Evolutionary conservation across 2,888 invertebrate genomes (phyloP).

Genomic region (Acrobasis repandana): DNA sequence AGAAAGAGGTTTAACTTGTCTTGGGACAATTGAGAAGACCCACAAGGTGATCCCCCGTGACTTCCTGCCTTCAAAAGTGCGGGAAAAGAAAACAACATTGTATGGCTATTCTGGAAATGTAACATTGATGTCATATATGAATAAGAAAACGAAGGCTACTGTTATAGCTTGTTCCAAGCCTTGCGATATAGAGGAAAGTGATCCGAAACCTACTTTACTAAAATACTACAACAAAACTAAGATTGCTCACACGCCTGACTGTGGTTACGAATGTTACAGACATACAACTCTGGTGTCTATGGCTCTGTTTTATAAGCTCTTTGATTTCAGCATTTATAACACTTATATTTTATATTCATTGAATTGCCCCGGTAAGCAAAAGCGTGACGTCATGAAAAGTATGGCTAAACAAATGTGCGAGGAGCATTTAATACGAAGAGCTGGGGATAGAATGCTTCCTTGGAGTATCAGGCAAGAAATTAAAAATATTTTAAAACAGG

Average conservation of each 20-base stretch:
- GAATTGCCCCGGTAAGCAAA: background rate
- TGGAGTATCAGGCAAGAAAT: background rate
- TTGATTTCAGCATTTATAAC: slow-evolving; percentile 5
- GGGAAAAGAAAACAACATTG: slow-evolving; percentile 8
- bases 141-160: slow-evolving; percentile 19
- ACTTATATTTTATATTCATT: slow-evolving; percentile 1
- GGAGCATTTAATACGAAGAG: background rate
- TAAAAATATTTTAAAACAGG: too few relatives aligned
- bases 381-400: background rate
- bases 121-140: slow-evolving; percentile 21
- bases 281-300: background rate
- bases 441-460: background rate
- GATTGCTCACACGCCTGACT: background rate
- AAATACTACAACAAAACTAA: background rate
- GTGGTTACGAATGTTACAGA: background rate
- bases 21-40: slow-evolving; percentile 22
- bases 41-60: slow-evolving; percentile 23
- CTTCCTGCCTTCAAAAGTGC: slow-evolving; percentile 17
- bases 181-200: background rate
- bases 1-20: slow-evolving; percentile 24
- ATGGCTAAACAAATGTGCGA: background rate
- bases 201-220: background rate
- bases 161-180: slow-evolving; percentile 21
- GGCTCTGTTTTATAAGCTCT: slow-evolving; percentile 12
- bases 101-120: slow-evolving; percentile 24